Base-by-base conservation (phyloP, 2,113 vertebrate species). In the Gobiocypris rarus region DNA sequence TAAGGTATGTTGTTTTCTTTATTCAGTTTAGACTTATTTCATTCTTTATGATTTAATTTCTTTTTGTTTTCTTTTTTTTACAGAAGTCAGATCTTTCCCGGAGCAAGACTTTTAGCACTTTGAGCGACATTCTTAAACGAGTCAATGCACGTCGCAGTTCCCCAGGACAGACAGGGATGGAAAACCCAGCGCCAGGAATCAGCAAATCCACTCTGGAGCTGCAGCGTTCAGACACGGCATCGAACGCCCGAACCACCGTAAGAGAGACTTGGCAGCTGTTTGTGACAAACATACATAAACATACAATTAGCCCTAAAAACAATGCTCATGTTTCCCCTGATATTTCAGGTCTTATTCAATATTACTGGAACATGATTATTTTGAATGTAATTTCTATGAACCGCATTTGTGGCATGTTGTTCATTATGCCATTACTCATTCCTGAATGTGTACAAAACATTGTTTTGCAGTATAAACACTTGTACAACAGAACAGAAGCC, bases 71-170 rank as follows among this genome's bases (percentile, higher is more conserved):
- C 50, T 67, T 10, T 50, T 17, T 67, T 10, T 50, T 17, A 50
- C 75, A 95, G 93, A 93, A 85, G 0, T 3, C 93, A 34, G 92
- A 93, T 54, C 58, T 94, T 79, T 90, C 91, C 0, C 89, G 92
- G 43, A 67, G 56, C 1, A 92, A 91, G 11, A 88, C 13, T n/a
- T 86, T 79, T 85, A 90, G 88, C 74, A 85, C 89, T 9, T 48
- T 94, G 43, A 93, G 88, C 43, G 92, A 94, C 71, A 89, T 94
- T 5, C 89, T 94, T 86, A 94, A 86, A 82, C 91, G 38, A 52
- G 24, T 91, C 5, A 82, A 75, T 41, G 9, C 77, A 50, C 83
- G 84, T 43, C 50, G 17, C 24, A 88, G 75, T 73, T 59, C 82
- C 0, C 24, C 71, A 1, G 59, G 74, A 3, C 45, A 73, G 15